Evolutionary conservation across 2,113 vertebrate species (phyloP), one percentile per base, ranked within the genome.

Genomic region (Scalopus aquaticus): DNA sequence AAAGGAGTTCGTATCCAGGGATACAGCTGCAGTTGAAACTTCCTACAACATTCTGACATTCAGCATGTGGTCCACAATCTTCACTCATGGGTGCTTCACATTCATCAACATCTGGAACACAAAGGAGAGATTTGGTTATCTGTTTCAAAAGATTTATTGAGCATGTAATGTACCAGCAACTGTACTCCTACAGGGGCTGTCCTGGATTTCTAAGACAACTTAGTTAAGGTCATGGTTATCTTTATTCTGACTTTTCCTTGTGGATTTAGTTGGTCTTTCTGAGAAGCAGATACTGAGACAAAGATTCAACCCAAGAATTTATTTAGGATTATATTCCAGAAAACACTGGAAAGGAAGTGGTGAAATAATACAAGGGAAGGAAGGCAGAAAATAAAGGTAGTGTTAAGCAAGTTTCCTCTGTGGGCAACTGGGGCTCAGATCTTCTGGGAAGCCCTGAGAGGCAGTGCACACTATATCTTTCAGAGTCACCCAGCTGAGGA

Each of bases 101-200:
- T 74, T 97, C 97, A 39, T 97, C 30, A 32, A 62, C 35, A 92
- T 97, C 96, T 96, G 94, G 15, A 96, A 77, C 17, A 87, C 39
- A 94, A 56, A 81, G 20, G 64, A 82, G 37, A 77, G 72, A 49
- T 30, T 9, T 28, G 30, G 46, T 51, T 26, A 67, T 54, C 65
- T 32, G 62, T 30, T 60, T 19, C 37, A 51, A 13, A 73, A 74
- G 56, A 78, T 72, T 42, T 65, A 77, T 42, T n/a, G 42, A 80
- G n/a, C 24, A 51, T 35, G 37, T 80, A 64, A 20, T n/a, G 4
- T 87, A n/a, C 39, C 42, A 80, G 19, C 78, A 10, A 20, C n/a
- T 65, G 26, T n/a, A 8, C 24, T 56, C 5, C 32, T 26, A 17
- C 9, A 24, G 44, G 5, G 39, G 65, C 70, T 73, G 44, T 30